These are phyloP conservation scores for Podarcis raffonei DNA, from an alignment of 2,113 vertebrate species.

Conservation along the genomic window DNA sequence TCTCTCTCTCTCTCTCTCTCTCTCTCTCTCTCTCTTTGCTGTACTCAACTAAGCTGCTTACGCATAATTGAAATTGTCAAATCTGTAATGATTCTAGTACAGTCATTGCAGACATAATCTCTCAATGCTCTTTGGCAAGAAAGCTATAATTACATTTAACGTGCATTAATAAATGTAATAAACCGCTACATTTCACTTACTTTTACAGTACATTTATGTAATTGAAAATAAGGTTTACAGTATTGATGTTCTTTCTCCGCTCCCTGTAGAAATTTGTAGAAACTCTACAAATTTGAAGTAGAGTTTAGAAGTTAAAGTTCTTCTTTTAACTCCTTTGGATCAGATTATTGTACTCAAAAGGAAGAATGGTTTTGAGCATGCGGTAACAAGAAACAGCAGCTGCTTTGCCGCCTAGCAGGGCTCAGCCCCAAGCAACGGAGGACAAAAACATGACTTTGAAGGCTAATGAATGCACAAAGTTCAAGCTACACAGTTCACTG, in stretches of 20 bases:
- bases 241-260: not conserved
- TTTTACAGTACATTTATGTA: constrained; percentile 15
- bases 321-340: not conserved
- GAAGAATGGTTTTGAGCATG: not conserved
- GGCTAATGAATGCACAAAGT: not conserved
- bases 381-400: not conserved
- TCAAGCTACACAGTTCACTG: not conserved
- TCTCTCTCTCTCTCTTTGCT: not conserved
- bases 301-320: not conserved
- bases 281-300: not conserved
- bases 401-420: not conserved
- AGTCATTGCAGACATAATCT: constrained; percentile 26
- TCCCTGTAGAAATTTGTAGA: not conserved
- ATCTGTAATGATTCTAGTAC: constrained; percentile 47
- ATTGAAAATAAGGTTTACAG: constrained; percentile 37
- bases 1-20: not conserved
- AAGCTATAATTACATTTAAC: not conserved
- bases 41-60: constrained; percentile 16
- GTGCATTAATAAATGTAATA: constrained; percentile 8
- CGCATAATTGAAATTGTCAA: constrained; percentile 44
- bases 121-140: constrained; percentile 23
- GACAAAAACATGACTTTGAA: not conserved
- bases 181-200: not conserved
- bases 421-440: not conserved
- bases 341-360: constrained; percentile 3